Percentiles rank a stretch among this genome's conserved stretches.
Conservation (phyloP, 2,888 invertebrate species). For the Anticlea derivata region DNA sequence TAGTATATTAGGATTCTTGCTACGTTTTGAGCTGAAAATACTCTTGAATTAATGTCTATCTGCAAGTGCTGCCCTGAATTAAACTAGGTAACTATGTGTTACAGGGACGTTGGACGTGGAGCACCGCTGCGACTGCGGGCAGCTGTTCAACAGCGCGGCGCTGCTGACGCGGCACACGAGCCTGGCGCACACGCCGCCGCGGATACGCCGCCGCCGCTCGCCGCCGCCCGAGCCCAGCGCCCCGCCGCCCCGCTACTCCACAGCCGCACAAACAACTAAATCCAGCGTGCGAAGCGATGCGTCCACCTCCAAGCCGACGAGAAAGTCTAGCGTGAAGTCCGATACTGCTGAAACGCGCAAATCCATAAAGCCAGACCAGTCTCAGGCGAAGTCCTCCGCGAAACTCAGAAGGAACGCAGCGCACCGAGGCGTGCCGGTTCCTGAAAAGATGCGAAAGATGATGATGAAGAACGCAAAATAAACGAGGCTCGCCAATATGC, state of each 20-base stretch:
- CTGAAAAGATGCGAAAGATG: conserved; percentile 66
- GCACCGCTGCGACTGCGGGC: conserved; percentile 81
- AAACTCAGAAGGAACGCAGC: conserved; percentile 49
- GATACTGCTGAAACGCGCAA: conserved; percentile 36
- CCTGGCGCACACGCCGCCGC: conserved; percentile 78
- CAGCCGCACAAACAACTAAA: conserved; percentile 42
- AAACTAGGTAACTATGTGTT: neutral
- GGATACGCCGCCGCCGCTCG: conserved; percentile 68
- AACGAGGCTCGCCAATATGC: conserved; percentile 36
- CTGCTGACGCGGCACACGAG: conserved; percentile 70
- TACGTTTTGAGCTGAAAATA: too few relatives aligned
- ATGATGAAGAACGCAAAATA: conserved; percentile 56
- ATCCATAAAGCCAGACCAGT: conserved; percentile 30
- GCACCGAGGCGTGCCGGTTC: conserved; percentile 68
- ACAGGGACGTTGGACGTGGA: conserved; percentile 59
- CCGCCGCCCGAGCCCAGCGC: conserved; percentile 44
- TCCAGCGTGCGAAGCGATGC: conserved; percentile 42
- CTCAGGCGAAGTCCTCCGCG: conserved; percentile 34
- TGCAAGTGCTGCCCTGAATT: too few relatives aligned
- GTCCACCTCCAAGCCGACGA: conserved; percentile 32
- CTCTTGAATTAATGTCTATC: too few relatives aligned
- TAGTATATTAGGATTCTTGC: too few relatives aligned
- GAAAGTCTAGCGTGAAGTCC: conserved; percentile 25
- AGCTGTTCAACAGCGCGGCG: conserved; percentile 73
- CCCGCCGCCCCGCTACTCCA: conserved; percentile 35